phyloP scores from a whole-genome alignment of 2,888 invertebrate genomes.

The Melinaea marsaeus region DNA sequence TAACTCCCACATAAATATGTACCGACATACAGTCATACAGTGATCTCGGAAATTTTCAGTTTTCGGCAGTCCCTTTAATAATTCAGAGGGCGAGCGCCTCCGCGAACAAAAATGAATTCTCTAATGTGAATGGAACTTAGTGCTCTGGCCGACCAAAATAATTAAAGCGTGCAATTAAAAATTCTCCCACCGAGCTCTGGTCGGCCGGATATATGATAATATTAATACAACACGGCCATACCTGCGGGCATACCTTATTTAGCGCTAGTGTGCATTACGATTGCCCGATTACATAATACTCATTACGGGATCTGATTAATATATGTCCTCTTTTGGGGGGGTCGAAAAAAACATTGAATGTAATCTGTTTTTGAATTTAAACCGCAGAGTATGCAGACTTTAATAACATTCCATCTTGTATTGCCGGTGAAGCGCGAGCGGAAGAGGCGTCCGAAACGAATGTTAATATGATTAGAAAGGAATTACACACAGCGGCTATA shows the following conservation, averaged over 20 bases:
- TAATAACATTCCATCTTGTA: conserved; percentile 49
- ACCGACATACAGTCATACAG: conserved; percentile 42
- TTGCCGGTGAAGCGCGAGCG: conserved; percentile 35
- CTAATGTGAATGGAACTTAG: conserved; percentile 77
- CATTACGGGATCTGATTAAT: conserved; percentile 18
- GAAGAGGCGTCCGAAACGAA: conserved; percentile 45
- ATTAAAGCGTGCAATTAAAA: conserved; percentile 77
- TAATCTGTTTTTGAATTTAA: neutral
- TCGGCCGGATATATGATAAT: conserved; percentile 75
- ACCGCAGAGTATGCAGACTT: neutral
- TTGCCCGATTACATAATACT: conserved; percentile 30
- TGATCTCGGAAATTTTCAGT: conserved; percentile 73
- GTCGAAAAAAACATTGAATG: too few relatives aligned
- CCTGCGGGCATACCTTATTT: conserved; percentile 40
- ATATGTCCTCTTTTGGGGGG: neutral
- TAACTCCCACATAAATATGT: conserved; percentile 68
- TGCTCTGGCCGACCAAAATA: conserved; percentile 65
- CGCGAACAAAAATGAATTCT: conserved; percentile 71
- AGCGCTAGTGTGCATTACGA: conserved; percentile 45
- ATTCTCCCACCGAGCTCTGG: conserved; percentile 71
- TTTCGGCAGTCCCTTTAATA: conserved; percentile 66
- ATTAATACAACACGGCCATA: conserved; percentile 62
- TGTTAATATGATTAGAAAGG: conserved; percentile 74
- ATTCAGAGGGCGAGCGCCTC: conserved; percentile 52
- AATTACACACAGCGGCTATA: conserved; percentile 58